phyloP scores from a whole-genome alignment of 1,140 invertebrate species.

The Theocolax elegans region DNA sequence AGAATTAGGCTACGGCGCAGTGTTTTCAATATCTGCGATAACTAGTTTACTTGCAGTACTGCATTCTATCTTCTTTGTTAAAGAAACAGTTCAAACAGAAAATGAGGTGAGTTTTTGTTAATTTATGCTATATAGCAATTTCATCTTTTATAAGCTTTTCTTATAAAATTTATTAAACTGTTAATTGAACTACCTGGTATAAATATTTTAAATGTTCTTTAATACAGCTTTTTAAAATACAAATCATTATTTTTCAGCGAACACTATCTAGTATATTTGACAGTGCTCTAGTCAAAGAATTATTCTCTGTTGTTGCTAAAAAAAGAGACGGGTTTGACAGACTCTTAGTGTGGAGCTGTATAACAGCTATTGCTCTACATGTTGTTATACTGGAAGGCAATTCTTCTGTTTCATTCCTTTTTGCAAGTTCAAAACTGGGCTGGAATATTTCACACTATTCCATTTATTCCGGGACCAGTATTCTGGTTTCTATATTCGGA shows the following conservation, averaged over 20 bases:
- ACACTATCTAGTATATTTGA: conserved; percentile 69
- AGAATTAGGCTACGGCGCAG: conserved; percentile 63
- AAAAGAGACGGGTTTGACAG: conserved; percentile 71
- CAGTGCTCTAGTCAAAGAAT: conserved; percentile 62
- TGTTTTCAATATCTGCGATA: conserved; percentile 57
- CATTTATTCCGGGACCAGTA: conserved; percentile 42
- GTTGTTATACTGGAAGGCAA: conserved; percentile 71
- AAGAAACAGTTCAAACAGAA: conserved; percentile 47
- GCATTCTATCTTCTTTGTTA: conserved; percentile 55
- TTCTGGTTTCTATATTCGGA: conserved; percentile 29
- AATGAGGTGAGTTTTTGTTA: conserved; percentile 41
- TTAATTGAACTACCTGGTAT: too few relatives aligned
- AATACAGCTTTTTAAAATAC: too few relatives aligned
- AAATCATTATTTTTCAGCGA: conserved; percentile 58
- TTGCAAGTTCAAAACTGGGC: conserved; percentile 73
- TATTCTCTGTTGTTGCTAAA: conserved; percentile 69
- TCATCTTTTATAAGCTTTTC: too few relatives aligned
- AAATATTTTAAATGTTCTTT: too few relatives aligned
- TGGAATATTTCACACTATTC: conserved; percentile 74
- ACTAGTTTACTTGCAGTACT: conserved; percentile 56
- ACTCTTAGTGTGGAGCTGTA: conserved; percentile 71
- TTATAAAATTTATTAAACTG: too few relatives aligned
- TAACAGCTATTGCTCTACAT: conserved; percentile 69
- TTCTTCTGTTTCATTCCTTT: conserved; percentile 71
- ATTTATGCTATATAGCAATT: too few relatives aligned